Base-by-base conservation (phyloP, 2,888 invertebrate species). In the Embidobia sp. region DNA sequence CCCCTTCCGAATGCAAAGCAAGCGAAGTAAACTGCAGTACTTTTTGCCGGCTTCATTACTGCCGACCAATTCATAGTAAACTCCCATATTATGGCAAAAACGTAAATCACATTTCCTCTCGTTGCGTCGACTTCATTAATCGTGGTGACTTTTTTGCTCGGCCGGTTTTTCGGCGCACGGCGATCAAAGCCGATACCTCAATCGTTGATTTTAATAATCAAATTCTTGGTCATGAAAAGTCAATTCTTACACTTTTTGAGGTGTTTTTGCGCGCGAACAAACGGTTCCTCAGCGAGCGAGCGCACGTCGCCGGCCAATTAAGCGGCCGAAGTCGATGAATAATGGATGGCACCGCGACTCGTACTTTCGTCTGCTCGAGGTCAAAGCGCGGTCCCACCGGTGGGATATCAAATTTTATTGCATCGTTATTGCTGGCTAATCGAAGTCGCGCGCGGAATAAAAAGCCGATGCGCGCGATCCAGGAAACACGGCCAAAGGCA, bases 391-490 rank as follows among this genome's bases (percentile, higher is more conserved):
- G 77, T 63, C 79, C 76, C 73, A 63, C 70, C 73, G 72, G 76
- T 57, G 53, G 77, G 77, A 81, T 80, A 82, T 75, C 81, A 82
- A 83, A 77, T 84, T 84, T 85, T 81, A 84, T 84, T 80, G 81
- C 81, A 81, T 81, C 81, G 82, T 84, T 84, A 84, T 85, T 85
- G 81, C 82, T 76, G 80, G 78, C 82, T 84, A 85, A 84, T 84
- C 83, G 85, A 81, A 84, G 80, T 79, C 80, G 81, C 53, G 53
- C 79, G 79, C 59, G 76, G 82, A 82, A 83, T 81, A 81, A 76
- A 82, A 84, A 85, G 78, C 79, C 26, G 10, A 15, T 27, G 49
- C 61, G 59, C 59, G 61, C 53, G 35, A 53, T 33, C 11, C 57
- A 66, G 61, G 35, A 61, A 53, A 46, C 61, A 44, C 55, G 37